These are phyloP conservation scores for Scaptomyza hsui DNA, from an alignment of 1,140 invertebrate species.

Conservation along the genomic window DNA sequence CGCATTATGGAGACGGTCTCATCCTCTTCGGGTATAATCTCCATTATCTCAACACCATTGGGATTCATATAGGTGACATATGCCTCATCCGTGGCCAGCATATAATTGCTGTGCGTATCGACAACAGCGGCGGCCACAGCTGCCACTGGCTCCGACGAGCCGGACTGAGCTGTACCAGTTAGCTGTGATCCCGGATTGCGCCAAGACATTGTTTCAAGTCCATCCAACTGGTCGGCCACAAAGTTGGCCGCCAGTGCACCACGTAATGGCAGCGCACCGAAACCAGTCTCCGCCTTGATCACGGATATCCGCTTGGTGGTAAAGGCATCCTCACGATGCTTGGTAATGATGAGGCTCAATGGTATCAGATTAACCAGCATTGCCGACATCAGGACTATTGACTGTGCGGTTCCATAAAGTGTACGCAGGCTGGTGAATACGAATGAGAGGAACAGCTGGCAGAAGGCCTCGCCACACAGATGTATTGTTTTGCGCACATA, in stretches of 20 bases:
- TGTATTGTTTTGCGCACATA: slow-evolving; percentile 80
- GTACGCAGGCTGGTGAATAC: slow-evolving; percentile 82
- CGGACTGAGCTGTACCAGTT: slow-evolving; percentile 9
- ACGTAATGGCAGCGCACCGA: slow-evolving; percentile 62
- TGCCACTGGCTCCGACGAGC: slow-evolving; percentile 32
- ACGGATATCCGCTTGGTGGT: slow-evolving; percentile 79
- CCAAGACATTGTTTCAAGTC: slow-evolving; percentile 66
- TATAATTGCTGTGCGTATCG: slow-evolving; percentile 74
- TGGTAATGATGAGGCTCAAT: slow-evolving; percentile 77
- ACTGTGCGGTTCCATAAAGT: slow-evolving; percentile 77
- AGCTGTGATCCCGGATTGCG: slow-evolving; percentile 57
- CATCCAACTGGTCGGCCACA: slow-evolving; percentile 77
- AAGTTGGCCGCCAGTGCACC: slow-evolving; percentile 59
- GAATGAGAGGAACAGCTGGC: slow-evolving; percentile 79
- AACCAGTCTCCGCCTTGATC: slow-evolving; percentile 73
- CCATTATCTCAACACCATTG: slow-evolving; percentile 83
- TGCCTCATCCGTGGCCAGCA: slow-evolving; percentile 78
- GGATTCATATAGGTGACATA: slow-evolving; percentile 82
- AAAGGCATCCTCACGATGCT: slow-evolving; percentile 77
- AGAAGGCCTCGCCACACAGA: slow-evolving; percentile 80
- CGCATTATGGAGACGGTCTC: slow-evolving; percentile 78
- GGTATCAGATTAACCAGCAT: slow-evolving; percentile 80
- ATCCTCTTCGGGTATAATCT: slow-evolving; percentile 82
- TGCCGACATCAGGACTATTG: slow-evolving; percentile 77
- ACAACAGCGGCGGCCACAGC: slow-evolving; percentile 65